A percentile compares a stretch with the other conserved stretches of the same genome.
Conservation (phyloP, 2,797 vertebrate species). For the Limnodromus scolopaceus region DNA sequence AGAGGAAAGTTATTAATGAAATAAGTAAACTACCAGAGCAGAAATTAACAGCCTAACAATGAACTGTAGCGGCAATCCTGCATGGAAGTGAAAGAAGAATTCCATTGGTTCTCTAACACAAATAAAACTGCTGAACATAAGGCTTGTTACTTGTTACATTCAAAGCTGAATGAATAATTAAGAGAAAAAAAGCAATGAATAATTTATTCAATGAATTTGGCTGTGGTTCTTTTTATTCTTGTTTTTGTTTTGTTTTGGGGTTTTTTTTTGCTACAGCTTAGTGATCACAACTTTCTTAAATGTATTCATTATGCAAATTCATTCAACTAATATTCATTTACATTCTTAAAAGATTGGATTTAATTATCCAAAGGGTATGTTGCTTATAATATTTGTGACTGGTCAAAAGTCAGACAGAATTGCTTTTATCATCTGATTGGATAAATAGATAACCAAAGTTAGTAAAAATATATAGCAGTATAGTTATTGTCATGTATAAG, state of each 20-base stretch:
- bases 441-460: not conserved
- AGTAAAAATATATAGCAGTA: not conserved
- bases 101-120: not conserved
- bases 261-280: not conserved
- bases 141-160: conserved; percentile 14
- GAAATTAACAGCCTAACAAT: not conserved
- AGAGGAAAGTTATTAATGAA: not conserved
- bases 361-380: not conserved
- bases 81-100: not conserved
- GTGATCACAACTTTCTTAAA: conserved; percentile 47
- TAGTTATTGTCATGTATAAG: not conserved
- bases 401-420: conserved; percentile 21
- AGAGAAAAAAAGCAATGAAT: not conserved
- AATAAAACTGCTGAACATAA: not conserved
- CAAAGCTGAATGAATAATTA: conserved; percentile 47
- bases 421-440: not conserved
- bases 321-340: conserved; percentile 53
- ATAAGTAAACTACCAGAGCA: not conserved
- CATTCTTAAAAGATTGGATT: conserved; percentile 28
- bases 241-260: no score
- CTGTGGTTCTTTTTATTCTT: not conserved
- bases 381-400: not conserved
- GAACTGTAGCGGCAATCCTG: not conserved
- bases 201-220: conserved; percentile 54
- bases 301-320: conserved; percentile 46